Conservation (phyloP, 1,140 invertebrate genomes). For the Anastrepha ludens region DNA sequence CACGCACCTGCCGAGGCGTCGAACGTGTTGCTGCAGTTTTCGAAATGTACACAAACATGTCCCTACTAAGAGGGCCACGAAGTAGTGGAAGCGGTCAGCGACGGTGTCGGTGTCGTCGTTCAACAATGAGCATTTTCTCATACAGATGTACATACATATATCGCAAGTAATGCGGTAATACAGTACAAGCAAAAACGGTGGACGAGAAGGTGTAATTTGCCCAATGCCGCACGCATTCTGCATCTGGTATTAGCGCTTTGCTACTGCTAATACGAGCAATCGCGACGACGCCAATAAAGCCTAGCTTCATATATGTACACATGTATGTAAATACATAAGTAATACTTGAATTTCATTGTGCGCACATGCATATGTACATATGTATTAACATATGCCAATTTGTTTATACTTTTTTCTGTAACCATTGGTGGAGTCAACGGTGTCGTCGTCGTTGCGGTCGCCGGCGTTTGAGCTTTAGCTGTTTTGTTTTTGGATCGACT, state of each 20-base stretch:
- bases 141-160: too few relatives aligned
- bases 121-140: too few relatives aligned
- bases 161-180: not conserved
- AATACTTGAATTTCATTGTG: not conserved
- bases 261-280: constrained; percentile 12
- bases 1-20: not conserved
- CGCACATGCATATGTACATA: not conserved
- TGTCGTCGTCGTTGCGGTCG: not conserved
- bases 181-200: not conserved
- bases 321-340: not conserved
- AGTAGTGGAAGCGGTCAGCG: not conserved
- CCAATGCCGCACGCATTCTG: constrained; percentile 48
- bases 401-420: constrained; percentile 21
- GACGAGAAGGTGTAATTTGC: not conserved
- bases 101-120: too few relatives aligned
- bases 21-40: not conserved
- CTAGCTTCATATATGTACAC: not conserved
- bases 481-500: not conserved
- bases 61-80: not conserved
- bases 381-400: not conserved
- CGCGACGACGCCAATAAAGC: not conserved
- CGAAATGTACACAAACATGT: not conserved
- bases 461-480: constrained; percentile 21
- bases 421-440: not conserved
- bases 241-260: constrained; percentile 33